Percentiles rank a stretch among this genome's conserved stretches.
Evolutionary conservation across 1,140 invertebrate genomes (phyloP).

Genomic region (Diuraphis noxia): DNA sequence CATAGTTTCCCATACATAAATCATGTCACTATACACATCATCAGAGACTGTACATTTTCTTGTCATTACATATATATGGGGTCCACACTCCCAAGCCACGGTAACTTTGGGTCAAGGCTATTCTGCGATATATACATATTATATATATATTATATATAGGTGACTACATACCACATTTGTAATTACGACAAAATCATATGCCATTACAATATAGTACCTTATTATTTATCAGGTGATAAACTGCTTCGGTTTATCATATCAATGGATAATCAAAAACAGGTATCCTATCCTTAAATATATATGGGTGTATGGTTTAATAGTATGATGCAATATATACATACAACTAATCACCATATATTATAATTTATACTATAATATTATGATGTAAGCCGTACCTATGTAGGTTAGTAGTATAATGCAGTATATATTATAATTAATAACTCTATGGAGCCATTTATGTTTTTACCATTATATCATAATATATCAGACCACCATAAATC

Average conservation of each 20-base stretch:
- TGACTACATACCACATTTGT: too few relatives aligned
- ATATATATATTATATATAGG: too few relatives aligned
- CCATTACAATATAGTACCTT: too few relatives aligned
- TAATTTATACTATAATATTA: background rate
- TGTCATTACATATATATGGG: too few relatives aligned
- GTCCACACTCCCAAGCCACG: too few relatives aligned
- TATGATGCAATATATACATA: background rate
- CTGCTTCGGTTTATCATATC: background rate
- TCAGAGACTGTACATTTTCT: too few relatives aligned
- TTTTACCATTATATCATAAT: background rate
- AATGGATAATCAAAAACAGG: background rate
- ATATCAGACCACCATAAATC: background rate
- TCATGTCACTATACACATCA: too few relatives aligned
- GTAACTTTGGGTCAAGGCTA: too few relatives aligned
- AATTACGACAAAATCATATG: too few relatives aligned
- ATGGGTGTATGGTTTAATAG: background rate
- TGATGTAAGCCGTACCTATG: background rate
- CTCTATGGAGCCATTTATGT: background rate
- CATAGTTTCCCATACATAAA: too few relatives aligned
- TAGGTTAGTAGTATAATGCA: too few relatives aligned
- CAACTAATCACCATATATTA: slow-evolving; percentile 9
- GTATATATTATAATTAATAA: background rate
- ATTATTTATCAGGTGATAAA: background rate
- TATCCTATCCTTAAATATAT: background rate
- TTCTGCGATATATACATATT: too few relatives aligned